Base-by-base conservation (phyloP, 2,888 invertebrate genomes). In the Drosophila peninsularis region DNA sequence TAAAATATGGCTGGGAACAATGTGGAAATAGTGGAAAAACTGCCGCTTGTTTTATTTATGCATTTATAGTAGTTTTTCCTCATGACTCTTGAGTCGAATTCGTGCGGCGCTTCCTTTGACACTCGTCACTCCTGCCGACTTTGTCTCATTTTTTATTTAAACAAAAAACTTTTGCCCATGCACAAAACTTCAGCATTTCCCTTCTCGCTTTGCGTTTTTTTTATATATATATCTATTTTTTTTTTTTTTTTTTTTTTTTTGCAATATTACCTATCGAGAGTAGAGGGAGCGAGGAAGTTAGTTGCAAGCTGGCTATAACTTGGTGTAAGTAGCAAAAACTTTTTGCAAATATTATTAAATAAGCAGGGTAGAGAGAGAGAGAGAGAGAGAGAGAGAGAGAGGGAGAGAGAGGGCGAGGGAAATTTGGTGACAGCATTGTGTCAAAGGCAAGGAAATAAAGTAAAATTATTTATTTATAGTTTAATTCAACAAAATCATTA, bases 131-230 rank as follows among this genome's bases (percentile, higher is more conserved):
- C 68, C 57, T 56, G 58, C 69, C 77, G 80, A 78, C 81, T 78
- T 79, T 83, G 83, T 81, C 79, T 81, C 81, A 82, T 82, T 82
- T 78, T 73, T 80, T 82, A 82, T 83, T 83, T 74, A 80, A 69
- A 78, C 78, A 78, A 67, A 62, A 74, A 81, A 81, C 70, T 80
- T 81, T 80, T 71, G 39, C 54, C 47, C 69, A 62, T 77, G 67
- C 79, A 73, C 58, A 68, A 74, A 78, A 83, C 78, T 79, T 76
- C 61, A 62, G 58, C 47, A 32, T 70, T 75, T 64, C 50, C 50
- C 36, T 36, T 34, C 50, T 54, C 30, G 30, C 50, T 21, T 34
- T 49, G 34, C 19, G 1, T 3, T 13, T 11, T n/a, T 50, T 3
- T 19, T 19, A n/a, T n/a, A n/a, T n/a, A n/a, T n/a, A n/a, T n/a